A percentile compares a stretch with the other conserved stretches of the same genome.
Conservation (phyloP, 2,113 vertebrate genomes). For the Alces alces region DNA sequence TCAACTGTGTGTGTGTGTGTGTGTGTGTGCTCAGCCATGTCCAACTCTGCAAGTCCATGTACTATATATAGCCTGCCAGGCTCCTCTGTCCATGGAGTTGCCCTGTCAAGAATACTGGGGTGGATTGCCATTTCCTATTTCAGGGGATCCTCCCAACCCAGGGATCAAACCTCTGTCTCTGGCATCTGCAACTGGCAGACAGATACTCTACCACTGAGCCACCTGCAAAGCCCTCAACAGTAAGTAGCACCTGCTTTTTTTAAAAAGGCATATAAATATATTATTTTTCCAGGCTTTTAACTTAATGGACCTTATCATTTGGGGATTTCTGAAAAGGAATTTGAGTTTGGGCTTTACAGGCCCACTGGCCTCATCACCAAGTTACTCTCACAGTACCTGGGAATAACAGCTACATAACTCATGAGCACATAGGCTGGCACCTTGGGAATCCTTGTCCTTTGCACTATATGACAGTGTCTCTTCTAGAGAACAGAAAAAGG, state of each 20-base stretch:
- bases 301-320: not conserved
- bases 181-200: not conserved
- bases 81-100: not conserved
- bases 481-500: not conserved
- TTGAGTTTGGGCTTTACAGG: not conserved
- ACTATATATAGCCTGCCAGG: not conserved
- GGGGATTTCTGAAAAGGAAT: not conserved
- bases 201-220: not conserved
- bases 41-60: not conserved
- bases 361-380: not conserved
- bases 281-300: not conserved
- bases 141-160: not conserved
- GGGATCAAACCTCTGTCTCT: not conserved
- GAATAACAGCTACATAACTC: not conserved
- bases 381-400: not conserved
- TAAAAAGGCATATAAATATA: not conserved
- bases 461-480: not conserved
- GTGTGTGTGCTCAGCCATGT: not conserved
- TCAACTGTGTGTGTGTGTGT: not conserved
- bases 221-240: not conserved
- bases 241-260: not conserved
- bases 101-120: not conserved
- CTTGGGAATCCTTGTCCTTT: not conserved
- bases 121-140: not conserved
- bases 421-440: not conserved